These are phyloP conservation scores for Lytechinus pictus DNA, from an alignment of 35 echinoderm and acorn worm species.

Conservation along the genomic window DNA sequence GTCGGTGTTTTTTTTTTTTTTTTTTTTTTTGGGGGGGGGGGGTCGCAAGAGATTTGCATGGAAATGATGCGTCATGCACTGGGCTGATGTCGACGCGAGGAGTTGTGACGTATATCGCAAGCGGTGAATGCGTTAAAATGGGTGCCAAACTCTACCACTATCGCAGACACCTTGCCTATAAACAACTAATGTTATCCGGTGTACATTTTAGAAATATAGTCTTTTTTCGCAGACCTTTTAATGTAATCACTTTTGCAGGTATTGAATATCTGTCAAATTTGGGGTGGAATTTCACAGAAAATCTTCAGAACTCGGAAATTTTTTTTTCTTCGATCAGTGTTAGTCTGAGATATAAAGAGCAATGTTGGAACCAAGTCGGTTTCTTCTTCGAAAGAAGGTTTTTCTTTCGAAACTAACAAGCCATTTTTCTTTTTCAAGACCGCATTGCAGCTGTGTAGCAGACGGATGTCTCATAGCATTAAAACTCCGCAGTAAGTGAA, in stretches of 20 bases:
- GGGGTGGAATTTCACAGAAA: too few relatives aligned
- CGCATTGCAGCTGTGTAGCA: neutral
- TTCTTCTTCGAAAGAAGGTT: neutral
- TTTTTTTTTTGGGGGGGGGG: neutral
- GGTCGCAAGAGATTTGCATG: neutral
- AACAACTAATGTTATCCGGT: constrained; percentile 3
- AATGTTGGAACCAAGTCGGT: neutral
- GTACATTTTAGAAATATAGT: neutral
- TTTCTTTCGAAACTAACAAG: neutral
- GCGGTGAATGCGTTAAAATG: neutral
- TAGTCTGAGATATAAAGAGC: too few relatives aligned
- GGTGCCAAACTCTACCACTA: neutral
- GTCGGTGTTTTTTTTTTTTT: too few relatives aligned
- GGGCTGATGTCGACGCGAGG: neutral
- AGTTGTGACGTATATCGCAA: neutral
- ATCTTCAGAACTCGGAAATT: too few relatives aligned
- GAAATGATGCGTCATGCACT: neutral
- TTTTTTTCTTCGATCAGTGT: too few relatives aligned
- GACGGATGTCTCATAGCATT: constrained; percentile 10
- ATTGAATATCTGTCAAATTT: neutral
- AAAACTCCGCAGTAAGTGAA: neutral
- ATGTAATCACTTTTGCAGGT: neutral
- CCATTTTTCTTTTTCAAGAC: neutral
- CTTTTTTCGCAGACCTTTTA: neutral
- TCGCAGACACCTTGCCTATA: neutral